Percentiles rank a stretch among this genome's conserved stretches.
phyloP scores from a whole-genome alignment of 2,888 invertebrate genomes.

The Phyto melanocephala region DNA sequence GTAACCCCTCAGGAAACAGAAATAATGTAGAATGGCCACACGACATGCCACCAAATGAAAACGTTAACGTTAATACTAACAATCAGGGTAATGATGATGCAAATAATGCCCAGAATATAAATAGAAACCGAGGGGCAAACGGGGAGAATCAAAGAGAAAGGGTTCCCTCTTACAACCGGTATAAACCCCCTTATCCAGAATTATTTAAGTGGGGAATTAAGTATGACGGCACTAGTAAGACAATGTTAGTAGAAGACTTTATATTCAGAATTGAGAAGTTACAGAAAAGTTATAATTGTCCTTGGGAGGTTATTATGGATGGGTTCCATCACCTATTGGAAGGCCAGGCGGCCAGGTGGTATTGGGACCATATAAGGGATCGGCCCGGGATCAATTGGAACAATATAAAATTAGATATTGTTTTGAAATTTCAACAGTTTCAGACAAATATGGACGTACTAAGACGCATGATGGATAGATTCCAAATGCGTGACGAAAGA shows the following conservation, averaged over 20 bases:
- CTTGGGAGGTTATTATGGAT: background rate
- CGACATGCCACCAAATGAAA: background rate
- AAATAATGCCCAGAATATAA: background rate
- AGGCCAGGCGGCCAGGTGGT: background rate
- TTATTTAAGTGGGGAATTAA: conserved; percentile 17
- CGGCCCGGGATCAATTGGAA: background rate
- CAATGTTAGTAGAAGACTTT: conserved; percentile 15
- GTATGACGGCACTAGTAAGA: conserved; percentile 9
- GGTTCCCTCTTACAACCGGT: background rate
- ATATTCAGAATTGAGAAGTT: conserved; percentile 8
- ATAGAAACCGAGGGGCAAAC: background rate
- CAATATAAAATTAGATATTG: background rate
- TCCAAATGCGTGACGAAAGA: background rate
- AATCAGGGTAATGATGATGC: background rate
- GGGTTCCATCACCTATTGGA: conserved; percentile 17
- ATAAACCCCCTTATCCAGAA: background rate
- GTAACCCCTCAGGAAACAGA: background rate
- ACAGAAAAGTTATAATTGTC: background rate
- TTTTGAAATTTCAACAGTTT: background rate
- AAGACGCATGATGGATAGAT: conserved; percentile 11
- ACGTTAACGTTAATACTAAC: background rate
- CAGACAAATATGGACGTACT: conserved; percentile 6
- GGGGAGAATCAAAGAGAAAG: too few relatives aligned
- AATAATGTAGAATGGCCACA: background rate
- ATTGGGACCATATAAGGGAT: background rate